phyloP scores from a whole-genome alignment of 2,797 vertebrate species.

The Euthynnus affinis region DNA sequence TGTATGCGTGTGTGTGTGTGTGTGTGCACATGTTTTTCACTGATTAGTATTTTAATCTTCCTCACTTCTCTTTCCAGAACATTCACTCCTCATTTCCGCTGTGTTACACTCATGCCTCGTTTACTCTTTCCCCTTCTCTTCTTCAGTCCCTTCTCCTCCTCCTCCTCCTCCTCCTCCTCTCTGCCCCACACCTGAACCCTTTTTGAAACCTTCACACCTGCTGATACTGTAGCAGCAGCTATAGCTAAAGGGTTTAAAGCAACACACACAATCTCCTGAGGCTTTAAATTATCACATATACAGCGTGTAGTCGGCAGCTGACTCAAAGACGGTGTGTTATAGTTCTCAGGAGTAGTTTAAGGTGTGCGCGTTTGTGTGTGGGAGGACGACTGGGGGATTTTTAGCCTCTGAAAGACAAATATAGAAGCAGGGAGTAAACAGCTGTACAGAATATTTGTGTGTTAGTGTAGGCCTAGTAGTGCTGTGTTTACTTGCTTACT shows the following conservation, averaged over 20 bases:
- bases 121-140: slow-evolving; percentile 14
- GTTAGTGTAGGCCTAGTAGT: not conserved
- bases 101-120: slow-evolving; percentile 48
- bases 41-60: slow-evolving; percentile 72
- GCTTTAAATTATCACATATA: slow-evolving; percentile 52
- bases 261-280: slow-evolving; percentile 30
- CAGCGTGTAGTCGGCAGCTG: slow-evolving; percentile 52
- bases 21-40: slow-evolving; percentile 48
- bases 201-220: slow-evolving; percentile 64
- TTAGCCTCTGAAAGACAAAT: slow-evolving; percentile 23
- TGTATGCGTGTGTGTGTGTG: slow-evolving; percentile 24
- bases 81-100: slow-evolving; percentile 57
- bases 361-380: slow-evolving; percentile 9
- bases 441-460: slow-evolving; percentile 17
- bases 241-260: slow-evolving; percentile 66
- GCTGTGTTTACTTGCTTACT: not conserved
- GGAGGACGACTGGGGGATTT: slow-evolving; percentile 16
- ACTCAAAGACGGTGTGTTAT: slow-evolving; percentile 52
- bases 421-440: slow-evolving; percentile 24
- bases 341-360: slow-evolving; percentile 43
- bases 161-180: slow-evolving; percentile 20
- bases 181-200: slow-evolving; percentile 74
- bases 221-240: slow-evolving; percentile 46
- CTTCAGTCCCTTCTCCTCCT: slow-evolving; percentile 21
- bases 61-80: slow-evolving; percentile 64